Evolutionary conservation across 2,113 vertebrate genomes (phyloP).

Genomic region (Channa maculata): DNA sequence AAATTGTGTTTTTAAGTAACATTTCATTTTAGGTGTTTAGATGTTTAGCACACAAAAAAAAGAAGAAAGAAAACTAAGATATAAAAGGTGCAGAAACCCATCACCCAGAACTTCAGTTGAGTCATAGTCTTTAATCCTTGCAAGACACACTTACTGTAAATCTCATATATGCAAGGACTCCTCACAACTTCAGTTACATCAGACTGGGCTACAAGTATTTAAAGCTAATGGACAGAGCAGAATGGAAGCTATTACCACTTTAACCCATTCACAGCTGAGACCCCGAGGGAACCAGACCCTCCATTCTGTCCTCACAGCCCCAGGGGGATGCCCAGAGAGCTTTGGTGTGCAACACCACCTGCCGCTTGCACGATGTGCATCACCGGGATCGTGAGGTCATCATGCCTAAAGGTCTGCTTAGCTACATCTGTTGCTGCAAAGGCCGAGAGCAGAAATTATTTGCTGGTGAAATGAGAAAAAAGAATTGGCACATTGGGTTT

Average conservation of each 20-base stretch:
- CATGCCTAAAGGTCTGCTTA: constrained; percentile 26
- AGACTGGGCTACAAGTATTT: constrained; percentile 44
- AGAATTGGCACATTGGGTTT: constrained; percentile 32
- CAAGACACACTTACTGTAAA: not conserved
- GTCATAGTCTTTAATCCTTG: not conserved
- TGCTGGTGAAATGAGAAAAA: constrained; percentile 21
- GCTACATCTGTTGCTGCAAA: constrained; percentile 30
- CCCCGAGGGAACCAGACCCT: constrained; percentile 20
- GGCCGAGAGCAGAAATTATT: constrained; percentile 8
- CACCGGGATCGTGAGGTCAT: constrained; percentile 21
- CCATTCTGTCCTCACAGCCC: constrained; percentile 1
- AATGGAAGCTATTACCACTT: constrained; percentile 51
- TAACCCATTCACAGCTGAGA: constrained; percentile 54
- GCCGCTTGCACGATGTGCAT: constrained; percentile 35
- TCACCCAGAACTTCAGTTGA: not conserved
- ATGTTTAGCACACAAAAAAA: too few relatives aligned
- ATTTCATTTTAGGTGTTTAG: too few relatives aligned
- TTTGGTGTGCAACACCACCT: constrained; percentile 54
- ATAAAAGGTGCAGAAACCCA: too few relatives aligned
- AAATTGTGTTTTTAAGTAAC: too few relatives aligned
- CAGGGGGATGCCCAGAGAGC: constrained; percentile 14
- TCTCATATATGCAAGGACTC: not conserved
- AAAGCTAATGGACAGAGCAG: constrained; percentile 60
- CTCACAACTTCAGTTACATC: constrained; percentile 10
- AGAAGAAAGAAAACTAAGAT: too few relatives aligned